phyloP scores from a whole-genome alignment of 2,888 invertebrate species.

The Tolmerus cingulatus region DNA sequence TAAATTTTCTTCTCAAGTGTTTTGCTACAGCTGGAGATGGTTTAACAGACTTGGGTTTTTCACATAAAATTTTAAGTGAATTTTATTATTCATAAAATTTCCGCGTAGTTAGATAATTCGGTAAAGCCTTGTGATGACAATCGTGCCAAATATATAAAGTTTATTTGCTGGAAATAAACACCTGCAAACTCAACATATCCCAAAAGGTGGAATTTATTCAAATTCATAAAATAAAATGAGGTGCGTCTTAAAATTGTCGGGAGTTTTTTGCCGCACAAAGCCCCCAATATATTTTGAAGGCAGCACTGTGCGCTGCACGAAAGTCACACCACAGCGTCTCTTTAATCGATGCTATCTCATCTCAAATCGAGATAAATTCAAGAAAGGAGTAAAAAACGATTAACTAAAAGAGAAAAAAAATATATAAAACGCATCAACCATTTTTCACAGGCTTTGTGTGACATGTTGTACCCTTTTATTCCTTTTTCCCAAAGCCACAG shows the following conservation, averaged over 20 bases:
- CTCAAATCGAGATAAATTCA: slow-evolving; percentile 42
- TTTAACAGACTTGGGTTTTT: too few relatives aligned
- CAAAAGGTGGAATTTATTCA: neutral
- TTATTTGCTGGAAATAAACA: neutral
- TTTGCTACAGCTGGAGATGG: too few relatives aligned
- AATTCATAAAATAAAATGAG: neutral
- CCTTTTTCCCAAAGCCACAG: slow-evolving; percentile 11
- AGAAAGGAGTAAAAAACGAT: slow-evolving; percentile 40
- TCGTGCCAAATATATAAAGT: neutral
- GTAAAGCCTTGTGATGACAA: neutral
- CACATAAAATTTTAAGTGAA: too few relatives aligned
- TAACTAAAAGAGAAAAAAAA: slow-evolving; percentile 11
- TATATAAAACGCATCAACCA: slow-evolving; percentile 42
- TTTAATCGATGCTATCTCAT: slow-evolving; percentile 46
- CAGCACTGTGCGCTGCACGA: neutral
- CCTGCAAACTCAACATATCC: neutral
- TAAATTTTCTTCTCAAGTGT: too few relatives aligned
- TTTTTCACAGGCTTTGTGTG: slow-evolving; percentile 46
- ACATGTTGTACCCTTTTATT: slow-evolving; percentile 46
- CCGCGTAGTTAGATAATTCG: neutral
- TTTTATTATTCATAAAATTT: neutral
- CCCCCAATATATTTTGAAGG: slow-evolving; percentile 11
- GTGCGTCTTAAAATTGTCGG: neutral
- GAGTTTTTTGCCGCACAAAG: neutral
- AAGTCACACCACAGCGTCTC: slow-evolving; percentile 45